phyloP scores from a whole-genome alignment of 1,140 invertebrate species.

The Drosophila subobscura region DNA sequence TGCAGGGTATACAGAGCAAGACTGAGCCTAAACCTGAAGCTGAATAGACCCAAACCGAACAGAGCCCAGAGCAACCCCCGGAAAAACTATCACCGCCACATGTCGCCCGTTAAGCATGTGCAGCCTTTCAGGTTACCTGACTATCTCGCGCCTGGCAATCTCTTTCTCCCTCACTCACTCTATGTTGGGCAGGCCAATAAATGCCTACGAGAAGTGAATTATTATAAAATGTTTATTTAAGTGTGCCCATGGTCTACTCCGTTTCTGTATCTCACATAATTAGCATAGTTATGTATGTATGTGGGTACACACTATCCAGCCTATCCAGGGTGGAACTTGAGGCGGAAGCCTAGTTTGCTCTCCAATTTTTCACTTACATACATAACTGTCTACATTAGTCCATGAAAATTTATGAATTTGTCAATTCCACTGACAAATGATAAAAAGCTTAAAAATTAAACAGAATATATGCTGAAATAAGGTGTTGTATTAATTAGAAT shows the following conservation, averaged over 20 bases:
- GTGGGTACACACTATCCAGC: slow-evolving; percentile 31
- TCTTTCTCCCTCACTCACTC: slow-evolving; percentile 14
- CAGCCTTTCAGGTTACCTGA: slow-evolving; percentile 73
- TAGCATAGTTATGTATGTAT: slow-evolving; percentile 65
- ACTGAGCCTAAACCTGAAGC: not conserved
- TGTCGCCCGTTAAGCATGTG: slow-evolving; percentile 77
- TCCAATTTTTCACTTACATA: slow-evolving; percentile 80
- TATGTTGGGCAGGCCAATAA: slow-evolving; percentile 61
- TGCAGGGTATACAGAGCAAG: slow-evolving; percentile 40
- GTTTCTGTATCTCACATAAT: slow-evolving; percentile 65
- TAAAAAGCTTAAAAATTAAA: slow-evolving; percentile 77
- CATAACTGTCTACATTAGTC: slow-evolving; percentile 75
- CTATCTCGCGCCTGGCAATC: slow-evolving; percentile 10
- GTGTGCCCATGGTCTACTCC: slow-evolving; percentile 40
- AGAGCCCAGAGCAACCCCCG: slow-evolving; percentile 52
- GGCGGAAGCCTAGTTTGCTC: slow-evolving; percentile 41
- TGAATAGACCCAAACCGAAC: too few relatives aligned
- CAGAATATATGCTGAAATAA: slow-evolving; percentile 34
- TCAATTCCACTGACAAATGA: slow-evolving; percentile 77
- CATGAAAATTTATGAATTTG: slow-evolving; percentile 79
- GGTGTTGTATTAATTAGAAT: slow-evolving; percentile 76
- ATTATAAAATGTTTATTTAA: slow-evolving; percentile 82
- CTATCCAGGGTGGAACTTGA: slow-evolving; percentile 20
- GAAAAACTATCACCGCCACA: slow-evolving; percentile 41
- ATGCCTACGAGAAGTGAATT: slow-evolving; percentile 73